Evolutionary conservation across 2,797 vertebrate genomes (phyloP).

Genomic region (Etheostoma nigrum): DNA sequence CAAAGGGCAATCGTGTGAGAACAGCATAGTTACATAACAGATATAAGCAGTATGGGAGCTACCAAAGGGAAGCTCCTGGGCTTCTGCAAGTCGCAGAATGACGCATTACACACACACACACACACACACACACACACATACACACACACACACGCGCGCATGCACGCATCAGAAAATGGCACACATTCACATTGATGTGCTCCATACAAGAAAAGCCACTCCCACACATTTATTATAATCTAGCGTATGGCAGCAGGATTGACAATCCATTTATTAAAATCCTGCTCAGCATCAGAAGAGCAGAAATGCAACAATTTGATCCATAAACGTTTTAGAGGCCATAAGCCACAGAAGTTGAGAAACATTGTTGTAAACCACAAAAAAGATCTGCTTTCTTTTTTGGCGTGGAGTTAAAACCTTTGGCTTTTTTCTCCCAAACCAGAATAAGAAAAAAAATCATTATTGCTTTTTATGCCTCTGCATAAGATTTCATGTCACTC

Average conservation of each 20-base stretch:
- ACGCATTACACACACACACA: slow-evolving; percentile 65
- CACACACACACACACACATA: neutral
- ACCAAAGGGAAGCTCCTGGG: slow-evolving; percentile 78
- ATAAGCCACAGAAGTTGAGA: neutral
- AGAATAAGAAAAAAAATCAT: neutral
- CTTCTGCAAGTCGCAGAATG: slow-evolving; percentile 76
- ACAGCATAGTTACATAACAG: slow-evolving; percentile 75
- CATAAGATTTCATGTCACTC: neutral
- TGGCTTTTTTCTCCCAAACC: neutral
- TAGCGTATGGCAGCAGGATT: slow-evolving; percentile 35
- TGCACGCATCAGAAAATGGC: slow-evolving; percentile 48
- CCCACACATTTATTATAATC: slow-evolving; percentile 59
- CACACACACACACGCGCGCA: neutral
- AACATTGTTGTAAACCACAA: neutral
- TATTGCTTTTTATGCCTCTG: slow-evolving; percentile 5
- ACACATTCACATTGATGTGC: slow-evolving; percentile 57
- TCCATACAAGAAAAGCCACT: slow-evolving; percentile 52
- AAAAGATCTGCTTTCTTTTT: neutral
- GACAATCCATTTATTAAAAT: slow-evolving; percentile 45
- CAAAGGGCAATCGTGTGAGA: slow-evolving; percentile 64
- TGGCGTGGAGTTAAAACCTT: neutral
- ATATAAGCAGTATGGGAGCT: slow-evolving; percentile 73
- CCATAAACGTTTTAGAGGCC: slow-evolving; percentile 28
- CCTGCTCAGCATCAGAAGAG: slow-evolving; percentile 29
- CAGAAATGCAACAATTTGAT: slow-evolving; percentile 50